Evolutionary conservation across 2,113 vertebrate genomes (phyloP), one percentile per base, ranked within the genome.

Genomic region (Alethe castanea): DNA sequence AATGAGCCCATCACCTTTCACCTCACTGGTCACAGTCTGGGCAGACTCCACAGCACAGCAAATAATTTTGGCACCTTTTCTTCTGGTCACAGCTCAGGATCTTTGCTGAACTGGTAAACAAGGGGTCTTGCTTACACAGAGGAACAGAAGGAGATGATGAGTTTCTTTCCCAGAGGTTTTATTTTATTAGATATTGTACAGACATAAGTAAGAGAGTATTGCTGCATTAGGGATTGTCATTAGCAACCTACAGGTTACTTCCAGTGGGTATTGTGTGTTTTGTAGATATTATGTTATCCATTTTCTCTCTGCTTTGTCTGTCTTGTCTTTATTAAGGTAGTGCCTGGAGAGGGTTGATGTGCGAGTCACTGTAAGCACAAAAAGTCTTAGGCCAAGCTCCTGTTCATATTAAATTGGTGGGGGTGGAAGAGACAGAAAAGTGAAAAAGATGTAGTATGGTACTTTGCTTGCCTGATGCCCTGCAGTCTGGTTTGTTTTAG

Each of bases 171-270:
- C 65, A 67, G 61, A 64, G 70, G 35, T 19, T 92, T 14, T 40
- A 23, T 79, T 96, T 92, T 91, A 91, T 91, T 94, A 87, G 87
- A 23, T 79, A 56, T 19, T 76, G 70, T 65, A 36, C 52, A 64
- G 92, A 71, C 44, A 11, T 78, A 79, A 87, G 50, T 73, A 73
- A 94, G 73, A 89, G 64, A 79, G 52, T 54, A 52, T 11, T 2
- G 12, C 45, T 93, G 84, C 81, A 36, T 81, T 90, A 81, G 53
- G 53, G 60, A 79, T 50, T 0, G 4, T 26, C 59, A 36, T 73
- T 67, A 77, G 59, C 67, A 95, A 73, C 79, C 71, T 64, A 14
- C 11, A n/a, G 83, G 93, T 94, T 86, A 25, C 35, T 83, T 86
- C 61, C 77, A 72, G 38, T 52, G 87, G 53, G 56, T 72, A 44